Evolutionary conservation across 2,797 vertebrate species (phyloP).

Genomic region (Poeciliopsis gracilis): DNA sequence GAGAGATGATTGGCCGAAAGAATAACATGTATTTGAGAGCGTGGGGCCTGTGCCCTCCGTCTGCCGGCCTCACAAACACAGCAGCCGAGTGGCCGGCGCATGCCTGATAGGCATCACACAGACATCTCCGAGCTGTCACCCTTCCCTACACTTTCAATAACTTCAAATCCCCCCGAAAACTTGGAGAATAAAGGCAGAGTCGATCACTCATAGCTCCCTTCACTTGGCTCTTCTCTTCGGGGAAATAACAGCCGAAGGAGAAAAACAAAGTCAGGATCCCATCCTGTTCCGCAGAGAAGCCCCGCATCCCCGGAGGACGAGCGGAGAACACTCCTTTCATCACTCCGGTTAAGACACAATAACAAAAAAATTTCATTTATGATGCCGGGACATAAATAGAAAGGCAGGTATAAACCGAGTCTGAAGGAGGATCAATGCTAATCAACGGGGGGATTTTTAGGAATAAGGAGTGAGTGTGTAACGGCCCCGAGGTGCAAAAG

Average conservation of each 20-base stretch:
- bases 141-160: conserved; percentile 76
- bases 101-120: conserved; percentile 58
- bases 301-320: conserved; percentile 50
- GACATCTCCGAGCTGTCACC: conserved; percentile 67
- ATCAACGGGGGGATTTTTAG: conserved; percentile 57
- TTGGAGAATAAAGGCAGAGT: conserved; percentile 72
- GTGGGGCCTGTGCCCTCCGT: conserved; percentile 41
- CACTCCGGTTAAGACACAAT: conserved; percentile 61
- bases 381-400: conserved; percentile 53
- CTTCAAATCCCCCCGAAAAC: conserved; percentile 76
- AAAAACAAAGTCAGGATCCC: conserved; percentile 77
- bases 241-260: conserved; percentile 79
- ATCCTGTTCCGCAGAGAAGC: conserved; percentile 54
- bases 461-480: conserved; percentile 28
- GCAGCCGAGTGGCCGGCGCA: conserved; percentile 14
- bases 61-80: conserved; percentile 20
- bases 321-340: conserved; percentile 65
- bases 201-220: conserved; percentile 75
- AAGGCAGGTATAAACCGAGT: conserved; percentile 34
- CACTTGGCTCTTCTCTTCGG: conserved; percentile 63
- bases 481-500: conserved; percentile 11
- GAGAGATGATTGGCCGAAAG: conserved; percentile 62
- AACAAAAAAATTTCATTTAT: conserved; percentile 69
- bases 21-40: conserved; percentile 59
- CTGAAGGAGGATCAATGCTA: conserved; percentile 51